These are phyloP conservation scores for Gnathonemus longibarbis DNA, from an alignment of 2,113 vertebrate genomes.

Conservation along the genomic window DNA sequence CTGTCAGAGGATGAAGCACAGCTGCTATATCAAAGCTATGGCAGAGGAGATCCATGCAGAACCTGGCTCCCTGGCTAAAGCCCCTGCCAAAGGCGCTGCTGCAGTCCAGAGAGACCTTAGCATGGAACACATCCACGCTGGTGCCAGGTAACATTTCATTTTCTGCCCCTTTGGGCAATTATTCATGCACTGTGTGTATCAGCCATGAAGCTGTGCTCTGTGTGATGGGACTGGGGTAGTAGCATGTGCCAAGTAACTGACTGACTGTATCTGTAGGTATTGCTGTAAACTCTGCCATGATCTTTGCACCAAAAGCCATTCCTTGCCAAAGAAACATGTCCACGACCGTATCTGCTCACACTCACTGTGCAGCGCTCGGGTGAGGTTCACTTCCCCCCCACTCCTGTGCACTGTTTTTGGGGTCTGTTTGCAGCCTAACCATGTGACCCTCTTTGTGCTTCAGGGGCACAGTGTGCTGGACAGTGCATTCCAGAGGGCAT, in stretches of 20 bases:
- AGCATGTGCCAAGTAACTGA: not conserved
- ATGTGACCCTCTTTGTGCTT: slow-evolving; percentile 31
- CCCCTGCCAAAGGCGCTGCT: not conserved
- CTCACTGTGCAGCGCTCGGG: slow-evolving; percentile 92
- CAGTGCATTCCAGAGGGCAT: slow-evolving; percentile 42
- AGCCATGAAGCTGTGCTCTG: not conserved
- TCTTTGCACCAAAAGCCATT: slow-evolving; percentile 74
- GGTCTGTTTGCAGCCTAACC: slow-evolving; percentile 66
- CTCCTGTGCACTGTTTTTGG: not conserved
- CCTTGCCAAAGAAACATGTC: slow-evolving; percentile 79
- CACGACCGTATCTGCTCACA: slow-evolving; percentile 82
- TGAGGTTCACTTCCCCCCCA: slow-evolving; percentile 39
- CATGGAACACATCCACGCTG: slow-evolving; percentile 33
- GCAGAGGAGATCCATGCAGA: slow-evolving; percentile 89
- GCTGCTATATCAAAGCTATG: slow-evolving; percentile 97
- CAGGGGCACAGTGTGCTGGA: not conserved
- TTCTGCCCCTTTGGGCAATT: not conserved
- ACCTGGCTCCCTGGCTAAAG: slow-evolving; percentile 82
- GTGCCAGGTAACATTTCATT: slow-evolving; percentile 66
- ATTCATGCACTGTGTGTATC: not conserved
- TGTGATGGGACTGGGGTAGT: slow-evolving; percentile 19
- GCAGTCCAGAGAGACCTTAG: not conserved
- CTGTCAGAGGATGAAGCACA: slow-evolving; percentile 89
- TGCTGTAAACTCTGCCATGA: slow-evolving; percentile 78
- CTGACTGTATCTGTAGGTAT: slow-evolving; percentile 47